Evolutionary conservation across 2,797 vertebrate species (phyloP).

Genomic region (Triplophysa bombifrons): DNA sequence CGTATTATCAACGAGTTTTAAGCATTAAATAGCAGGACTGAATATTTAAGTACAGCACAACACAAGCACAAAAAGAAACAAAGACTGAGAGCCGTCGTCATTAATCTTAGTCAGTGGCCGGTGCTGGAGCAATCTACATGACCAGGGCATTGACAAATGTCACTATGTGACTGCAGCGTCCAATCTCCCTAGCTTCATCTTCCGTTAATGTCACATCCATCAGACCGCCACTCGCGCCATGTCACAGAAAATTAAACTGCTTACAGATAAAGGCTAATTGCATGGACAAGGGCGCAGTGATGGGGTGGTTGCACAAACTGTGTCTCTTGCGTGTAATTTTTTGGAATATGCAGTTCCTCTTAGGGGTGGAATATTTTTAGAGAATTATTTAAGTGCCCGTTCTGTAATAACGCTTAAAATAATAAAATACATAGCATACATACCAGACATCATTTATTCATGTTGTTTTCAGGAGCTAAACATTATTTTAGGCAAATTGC

Average conservation of each 20-base stretch:
- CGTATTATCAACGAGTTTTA: background rate
- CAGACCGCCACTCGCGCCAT: conserved; percentile 66
- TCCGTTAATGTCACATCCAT: conserved; percentile 78
- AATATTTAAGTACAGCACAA: conserved; percentile 58
- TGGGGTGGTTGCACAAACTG: conserved; percentile 27
- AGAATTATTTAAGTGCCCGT: background rate
- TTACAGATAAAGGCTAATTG: conserved; percentile 67
- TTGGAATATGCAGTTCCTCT: conserved; percentile 11
- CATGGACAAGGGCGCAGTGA: conserved; percentile 67
- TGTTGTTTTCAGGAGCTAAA: too few species aligned
- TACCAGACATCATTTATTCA: too few species aligned
- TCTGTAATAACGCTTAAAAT: too few species aligned
- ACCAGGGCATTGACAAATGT: conserved; percentile 77
- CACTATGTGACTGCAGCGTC: conserved; percentile 71
- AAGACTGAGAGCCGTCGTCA: conserved; percentile 72
- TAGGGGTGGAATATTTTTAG: background rate
- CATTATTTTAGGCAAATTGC: too few species aligned
- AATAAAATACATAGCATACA: too few species aligned
- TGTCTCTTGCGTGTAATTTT: background rate
- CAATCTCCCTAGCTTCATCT: conserved; percentile 73
- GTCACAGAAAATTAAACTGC: conserved; percentile 67
- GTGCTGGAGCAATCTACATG: conserved; percentile 72
- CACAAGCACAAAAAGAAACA: conserved; percentile 65
- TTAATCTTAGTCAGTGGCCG: conserved; percentile 74
- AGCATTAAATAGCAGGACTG: conserved; percentile 37